Percentiles rank a stretch among this genome's conserved stretches.
Evolutionary conservation across 1,140 invertebrate genomes (phyloP).

Genomic region (Drosophila rufa): DNA sequence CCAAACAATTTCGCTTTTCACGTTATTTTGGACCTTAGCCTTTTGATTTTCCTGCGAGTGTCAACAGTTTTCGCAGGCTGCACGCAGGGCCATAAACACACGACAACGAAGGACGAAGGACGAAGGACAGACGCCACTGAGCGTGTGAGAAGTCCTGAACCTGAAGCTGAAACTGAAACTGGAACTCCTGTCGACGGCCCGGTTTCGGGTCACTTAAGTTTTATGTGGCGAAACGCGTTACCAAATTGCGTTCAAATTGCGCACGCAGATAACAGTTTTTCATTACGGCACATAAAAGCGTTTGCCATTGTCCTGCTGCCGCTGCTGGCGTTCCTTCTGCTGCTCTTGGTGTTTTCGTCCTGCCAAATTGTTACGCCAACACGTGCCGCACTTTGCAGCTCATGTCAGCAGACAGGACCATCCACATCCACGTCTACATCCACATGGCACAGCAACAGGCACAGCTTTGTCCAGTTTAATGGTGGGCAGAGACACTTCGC

Average conservation of each 20-base stretch:
- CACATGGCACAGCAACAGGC: constrained; percentile 58
- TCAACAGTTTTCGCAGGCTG: constrained; percentile 73
- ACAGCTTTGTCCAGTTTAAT: constrained; percentile 61
- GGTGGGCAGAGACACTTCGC: constrained; percentile 20
- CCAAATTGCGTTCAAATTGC: constrained; percentile 83
- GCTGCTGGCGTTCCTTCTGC: constrained; percentile 9
- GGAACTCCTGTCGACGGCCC: constrained; percentile 26
- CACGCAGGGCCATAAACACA: constrained; percentile 68
- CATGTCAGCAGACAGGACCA: constrained; percentile 58
- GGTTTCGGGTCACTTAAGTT: constrained; percentile 82
- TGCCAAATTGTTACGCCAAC: constrained; percentile 78
- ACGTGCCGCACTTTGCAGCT: constrained; percentile 81
- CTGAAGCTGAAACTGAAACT: constrained; percentile 4
- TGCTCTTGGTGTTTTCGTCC: constrained; percentile 35
- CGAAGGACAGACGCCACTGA: not conserved
- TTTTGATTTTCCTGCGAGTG: constrained; percentile 70
- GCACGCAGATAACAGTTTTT: constrained; percentile 82
- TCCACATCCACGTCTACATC: constrained; percentile 20
- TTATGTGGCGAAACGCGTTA: constrained; percentile 82
- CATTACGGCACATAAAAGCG: constrained; percentile 82
- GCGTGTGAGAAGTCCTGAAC: constrained; percentile 11
- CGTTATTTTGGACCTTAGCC: constrained; percentile 17
- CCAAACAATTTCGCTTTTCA: constrained; percentile 79
- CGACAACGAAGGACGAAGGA: constrained; percentile 9
- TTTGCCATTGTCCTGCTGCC: constrained; percentile 40